Evolutionary conservation across 2,113 vertebrate species (phyloP), one percentile per base, ranked within the genome.

Genomic region (Bubo scandiacus): DNA sequence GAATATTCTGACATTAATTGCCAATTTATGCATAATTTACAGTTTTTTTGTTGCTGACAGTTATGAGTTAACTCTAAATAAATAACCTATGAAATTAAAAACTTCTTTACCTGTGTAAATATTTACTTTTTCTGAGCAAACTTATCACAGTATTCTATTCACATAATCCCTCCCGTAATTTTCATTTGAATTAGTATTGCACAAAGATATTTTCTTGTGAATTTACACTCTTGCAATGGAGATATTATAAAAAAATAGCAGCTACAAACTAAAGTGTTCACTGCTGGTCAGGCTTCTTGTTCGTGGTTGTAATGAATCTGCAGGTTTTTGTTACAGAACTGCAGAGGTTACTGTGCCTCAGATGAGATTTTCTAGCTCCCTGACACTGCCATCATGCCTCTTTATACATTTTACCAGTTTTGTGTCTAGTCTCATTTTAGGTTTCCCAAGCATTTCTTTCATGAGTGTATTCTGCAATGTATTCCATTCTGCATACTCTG

Each of bases 1-100:
- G 51, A 84, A 75, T 72, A 79, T 83, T 91, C 86, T 90, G 27
- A 86, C 52, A 54, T 75, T 63, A 94, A 81, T 88, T 93, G n/a
- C 16, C 12, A 19, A 83, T 94, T 94, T 79, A 75, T 84, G 36
- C 23, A 78, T 30, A 92, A 88, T 27, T 14, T 75, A 10, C 26
- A 81, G 15, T 5, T 0, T 25, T 96, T 88, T 72, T 90, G 23
- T 77, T 88, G 63, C 36, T 88, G 86, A 59, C n/a, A 96, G 52
- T 66, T 90, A 1, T 34, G 61, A 90, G 12, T 49, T 36, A 93
- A 74, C 30, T 79, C 47, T 51, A 92, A 91, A 78, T 83, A 92
- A 86, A 5, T 16, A 94, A 87, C 20, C 22, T 61, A 32, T 40
- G 55, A 85, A 92, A 88, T 13, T 26, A 49, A 55, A 91, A 88